Base-by-base conservation (phyloP, 92 coral and sea anemone genomes). In the Porites evermanni region DNA sequence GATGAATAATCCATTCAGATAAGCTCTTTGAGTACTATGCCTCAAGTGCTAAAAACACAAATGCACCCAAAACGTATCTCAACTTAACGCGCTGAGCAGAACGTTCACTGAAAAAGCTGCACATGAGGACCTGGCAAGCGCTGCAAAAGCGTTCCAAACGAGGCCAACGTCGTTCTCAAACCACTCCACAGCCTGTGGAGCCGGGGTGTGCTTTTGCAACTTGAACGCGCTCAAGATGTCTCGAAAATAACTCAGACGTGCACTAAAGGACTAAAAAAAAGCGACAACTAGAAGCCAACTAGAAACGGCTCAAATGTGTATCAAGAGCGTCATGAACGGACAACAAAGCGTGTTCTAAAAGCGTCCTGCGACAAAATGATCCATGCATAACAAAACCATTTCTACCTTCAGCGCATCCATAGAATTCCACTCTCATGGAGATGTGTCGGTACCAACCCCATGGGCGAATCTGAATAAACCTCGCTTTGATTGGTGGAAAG, bases 321-420 rank as follows among this genome's bases (percentile, higher is more conserved):
- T 56, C 16, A 56, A 56, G 16, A 14, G 61, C 0, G 61, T 14
- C 61, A 11, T 9, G 0, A 56, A 56, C 61, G 61, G 61, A 14
- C 61, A 56, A 4, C 13, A 56, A 56, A 56, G 32, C 51, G 75
- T 23, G 9, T n/a, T 1, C 58, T 52, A 38, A 72, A 12, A 12
- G 47, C 47, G 7, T 38, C 6, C 7, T 38, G 47, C 7, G 0
- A 20, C 32, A 12, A 67, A 24, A 20, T 21, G 32, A 5, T 38
- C 47, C 7, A 4, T 20, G 0, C 12, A 67, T 8, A 24, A 12
- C 7, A 14, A 47, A 60, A 26, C 7, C 51, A 0, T 17, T 44
- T 78, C 50, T 64, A 93, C 96, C 96, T 91, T 93, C 94, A 38
- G 90, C 70, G 59, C 96, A 93, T 64, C 96, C 96, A 73, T 91